Conservation (phyloP, 2,797 vertebrate species). For the Psittacula echo region DNA sequence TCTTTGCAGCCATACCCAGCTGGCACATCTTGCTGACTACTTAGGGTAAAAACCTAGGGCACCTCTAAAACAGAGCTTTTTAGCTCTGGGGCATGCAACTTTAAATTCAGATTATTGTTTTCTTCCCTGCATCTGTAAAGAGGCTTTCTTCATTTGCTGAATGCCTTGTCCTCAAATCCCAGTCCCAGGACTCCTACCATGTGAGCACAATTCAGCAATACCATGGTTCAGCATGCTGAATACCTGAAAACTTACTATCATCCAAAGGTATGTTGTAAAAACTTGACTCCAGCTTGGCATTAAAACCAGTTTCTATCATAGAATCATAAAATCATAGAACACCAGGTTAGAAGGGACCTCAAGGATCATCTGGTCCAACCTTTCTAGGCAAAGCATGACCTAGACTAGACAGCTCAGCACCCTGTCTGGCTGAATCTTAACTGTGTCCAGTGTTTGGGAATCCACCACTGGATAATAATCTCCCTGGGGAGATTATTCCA, state of each 20-base stretch:
- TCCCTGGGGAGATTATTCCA: neutral
- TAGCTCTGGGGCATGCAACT: neutral
- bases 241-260: neutral
- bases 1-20: neutral
- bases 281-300: neutral
- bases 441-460: neutral
- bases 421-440: neutral
- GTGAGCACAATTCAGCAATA: neutral
- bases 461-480: neutral
- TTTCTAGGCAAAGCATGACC: neutral
- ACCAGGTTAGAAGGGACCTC: neutral
- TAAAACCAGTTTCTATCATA: neutral
- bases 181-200: neutral
- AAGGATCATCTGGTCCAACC: neutral
- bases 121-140: neutral
- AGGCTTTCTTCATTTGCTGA: neutral
- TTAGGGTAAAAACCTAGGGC: neutral
- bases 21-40: rapidly evolving
- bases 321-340: neutral
- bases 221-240: neutral
- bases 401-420: neutral
- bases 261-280: neutral
- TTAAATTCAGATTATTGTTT: neutral
- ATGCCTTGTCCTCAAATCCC: neutral
- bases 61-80: neutral